Evolutionary conservation across 2,113 vertebrate genomes (phyloP), one percentile per base, ranked within the genome.

Genomic region (Channa argus): DNA sequence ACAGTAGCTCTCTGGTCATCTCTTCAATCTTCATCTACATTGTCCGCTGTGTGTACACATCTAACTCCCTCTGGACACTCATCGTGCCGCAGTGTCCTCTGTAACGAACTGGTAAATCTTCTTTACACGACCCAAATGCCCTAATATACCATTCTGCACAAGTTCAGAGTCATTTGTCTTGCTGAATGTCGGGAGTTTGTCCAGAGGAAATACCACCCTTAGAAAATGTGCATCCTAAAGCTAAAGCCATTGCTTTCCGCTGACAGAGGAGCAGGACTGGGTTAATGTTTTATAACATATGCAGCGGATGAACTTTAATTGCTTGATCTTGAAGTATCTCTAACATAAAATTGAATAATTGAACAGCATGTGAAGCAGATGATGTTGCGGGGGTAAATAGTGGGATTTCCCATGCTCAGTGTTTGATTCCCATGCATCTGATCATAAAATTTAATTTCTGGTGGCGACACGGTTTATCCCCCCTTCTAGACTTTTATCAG

Each of bases 381-480:
- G 74, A 74, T 63, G 66, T 55, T 11, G 12, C 50, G 37, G 54
- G 45, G 58, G 61, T 63, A 66, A 75, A 82, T 15, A 78, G 59
- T 36, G 14, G 60, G 80, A 86, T 84, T 88, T 82, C 75, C 75
- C 79, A 65, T 72, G 66, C 87, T 80, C 70, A 63, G 1, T 74
- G 61, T 80, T 87, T 82, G 64, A 89, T 82, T 86, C 64, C 68
- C 63, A 11, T 61, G 49, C 13, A 45, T 80, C 78, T 80, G 85
- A 89, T 84, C 72, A 86, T 77, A 63, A 70, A 69, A 77, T 84
- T 24, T 13, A 5, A 82, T 88, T 87, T 82, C 60, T 84, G 70
- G 55, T 59, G 73, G 75, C 4, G 46, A 81, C 77, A 78, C 33
- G 43, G 63, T 84, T 81, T 79, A 65, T n/a, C 65, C 44, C 39